Conservation (phyloP, 2,888 invertebrate species). For the Rotaria sp. region DNA sequence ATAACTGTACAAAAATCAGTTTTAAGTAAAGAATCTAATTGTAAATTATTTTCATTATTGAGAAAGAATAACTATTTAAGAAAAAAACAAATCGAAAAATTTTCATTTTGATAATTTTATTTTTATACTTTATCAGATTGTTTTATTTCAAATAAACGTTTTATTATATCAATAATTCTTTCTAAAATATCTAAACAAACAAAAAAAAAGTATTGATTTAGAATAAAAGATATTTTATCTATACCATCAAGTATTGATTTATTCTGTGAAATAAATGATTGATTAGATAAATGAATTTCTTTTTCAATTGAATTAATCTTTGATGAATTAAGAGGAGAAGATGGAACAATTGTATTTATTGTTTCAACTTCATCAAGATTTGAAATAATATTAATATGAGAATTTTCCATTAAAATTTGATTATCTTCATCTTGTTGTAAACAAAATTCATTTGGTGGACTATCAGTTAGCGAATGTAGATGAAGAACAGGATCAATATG, state of each 20-base stretch:
- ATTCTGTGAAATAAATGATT: not conserved
- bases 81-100: too few relatives aligned
- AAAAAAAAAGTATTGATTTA: not conserved
- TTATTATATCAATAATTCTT: not conserved
- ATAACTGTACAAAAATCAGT: not conserved
- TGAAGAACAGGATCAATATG: constrained; percentile 1
- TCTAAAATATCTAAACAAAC: not conserved
- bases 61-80: not conserved
- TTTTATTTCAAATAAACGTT: constrained; percentile 23
- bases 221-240: not conserved
- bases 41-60: constrained; percentile 4
- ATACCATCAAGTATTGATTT: not conserved
- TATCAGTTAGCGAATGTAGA: not conserved
- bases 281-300: not conserved
- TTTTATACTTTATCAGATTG: constrained; percentile 16
- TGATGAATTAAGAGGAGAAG: not conserved
- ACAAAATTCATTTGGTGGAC: constrained; percentile 21
- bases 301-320: not conserved
- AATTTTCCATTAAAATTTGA: not conserved
- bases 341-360: not conserved
- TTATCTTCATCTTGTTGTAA: not conserved
- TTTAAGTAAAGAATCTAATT: not conserved
- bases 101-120: too few relatives aligned
- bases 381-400: not conserved
- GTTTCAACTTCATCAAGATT: not conserved